phyloP scores from a whole-genome alignment of 2,113 vertebrate species.

The Penelope pileata region DNA sequence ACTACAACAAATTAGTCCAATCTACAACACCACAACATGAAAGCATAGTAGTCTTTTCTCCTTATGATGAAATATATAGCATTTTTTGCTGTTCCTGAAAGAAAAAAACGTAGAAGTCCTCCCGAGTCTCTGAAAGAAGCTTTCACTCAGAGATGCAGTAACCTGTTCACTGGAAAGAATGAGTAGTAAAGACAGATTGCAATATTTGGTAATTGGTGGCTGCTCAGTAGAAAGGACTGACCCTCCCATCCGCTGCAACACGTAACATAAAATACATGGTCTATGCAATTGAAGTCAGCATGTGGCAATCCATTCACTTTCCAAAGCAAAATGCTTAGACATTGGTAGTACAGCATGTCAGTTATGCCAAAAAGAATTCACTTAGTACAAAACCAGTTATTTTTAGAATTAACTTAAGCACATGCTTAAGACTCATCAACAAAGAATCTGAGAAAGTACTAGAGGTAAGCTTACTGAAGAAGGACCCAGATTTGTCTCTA shows the following conservation, averaged over 20 bases:
- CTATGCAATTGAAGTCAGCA: background rate
- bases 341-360: background rate
- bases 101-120: background rate
- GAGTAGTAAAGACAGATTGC: background rate
- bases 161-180: background rate
- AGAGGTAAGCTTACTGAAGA: background rate
- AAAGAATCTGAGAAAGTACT: background rate
- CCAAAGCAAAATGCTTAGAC: background rate
- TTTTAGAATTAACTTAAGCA: background rate
- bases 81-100: background rate
- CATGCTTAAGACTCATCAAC: background rate
- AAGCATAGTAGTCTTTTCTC: background rate
- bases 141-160: background rate
- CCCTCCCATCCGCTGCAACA: background rate
- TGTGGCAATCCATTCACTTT: background rate
- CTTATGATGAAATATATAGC: background rate
- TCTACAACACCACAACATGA: background rate
- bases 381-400: background rate
- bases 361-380: background rate
- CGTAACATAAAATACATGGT: accelerated
- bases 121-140: background rate
- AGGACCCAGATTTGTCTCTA: background rate
- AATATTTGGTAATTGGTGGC: accelerated
- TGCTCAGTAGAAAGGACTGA: background rate
- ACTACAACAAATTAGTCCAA: background rate